phyloP scores from a whole-genome alignment of 1,140 invertebrate species.

The Lasaia peninsularis region DNA sequence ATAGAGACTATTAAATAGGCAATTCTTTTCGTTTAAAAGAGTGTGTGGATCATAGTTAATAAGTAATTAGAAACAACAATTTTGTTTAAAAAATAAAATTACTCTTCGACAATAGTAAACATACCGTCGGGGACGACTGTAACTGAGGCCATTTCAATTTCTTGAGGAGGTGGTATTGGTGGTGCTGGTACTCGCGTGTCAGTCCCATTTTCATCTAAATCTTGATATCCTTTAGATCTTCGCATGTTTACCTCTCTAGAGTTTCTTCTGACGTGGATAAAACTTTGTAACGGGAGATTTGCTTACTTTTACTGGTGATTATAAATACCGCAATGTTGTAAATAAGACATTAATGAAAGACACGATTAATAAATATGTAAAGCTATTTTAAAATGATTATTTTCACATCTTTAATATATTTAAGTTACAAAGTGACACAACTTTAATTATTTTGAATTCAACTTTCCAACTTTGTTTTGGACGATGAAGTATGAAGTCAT shows the following conservation, averaged over 20 bases:
- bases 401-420: background rate
- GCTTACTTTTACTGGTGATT: constrained; percentile 15
- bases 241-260: constrained; percentile 37
- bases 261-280: constrained; percentile 49
- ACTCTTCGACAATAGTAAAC: constrained; percentile 16
- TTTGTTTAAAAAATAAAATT: too few species aligned
- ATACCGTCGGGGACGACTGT: constrained; percentile 89
- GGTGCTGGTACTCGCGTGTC: constrained; percentile 37
- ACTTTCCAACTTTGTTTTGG: constrained; percentile 16
- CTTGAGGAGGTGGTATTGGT: constrained; percentile 72
- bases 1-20: too few species aligned
- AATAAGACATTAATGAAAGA: background rate
- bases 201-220: constrained; percentile 65
- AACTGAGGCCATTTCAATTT: constrained; percentile 88
- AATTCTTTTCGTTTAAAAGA: too few species aligned
- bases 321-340: background rate
- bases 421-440: background rate
- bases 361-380: background rate
- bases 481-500: constrained; percentile 11
- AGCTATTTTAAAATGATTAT: background rate
- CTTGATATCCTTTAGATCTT: constrained; percentile 71
- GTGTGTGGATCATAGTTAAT: too few species aligned
- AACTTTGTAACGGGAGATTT: constrained; percentile 44
- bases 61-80: too few species aligned
- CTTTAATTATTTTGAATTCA: constrained; percentile 13